Percentiles rank a stretch among this genome's conserved stretches.
Evolutionary conservation across 2,113 vertebrate species (phyloP).

Genomic region (Tragelaphus buxtoni): DNA sequence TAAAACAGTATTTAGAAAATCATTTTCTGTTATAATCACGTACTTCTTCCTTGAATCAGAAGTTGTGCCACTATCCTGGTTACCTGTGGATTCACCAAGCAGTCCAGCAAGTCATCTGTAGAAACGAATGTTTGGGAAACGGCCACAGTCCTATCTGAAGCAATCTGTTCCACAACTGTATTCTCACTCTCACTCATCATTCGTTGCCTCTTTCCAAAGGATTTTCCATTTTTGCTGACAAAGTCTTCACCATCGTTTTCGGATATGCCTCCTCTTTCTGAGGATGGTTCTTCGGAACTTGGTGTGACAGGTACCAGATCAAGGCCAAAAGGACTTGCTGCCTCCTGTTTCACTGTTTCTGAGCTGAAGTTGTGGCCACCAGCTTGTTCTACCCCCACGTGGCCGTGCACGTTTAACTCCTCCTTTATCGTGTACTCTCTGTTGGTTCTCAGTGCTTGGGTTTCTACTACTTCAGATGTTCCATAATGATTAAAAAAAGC

Average conservation of each 20-base stretch:
- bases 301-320: constrained; percentile 84
- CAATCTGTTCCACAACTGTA: background rate
- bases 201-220: constrained; percentile 34
- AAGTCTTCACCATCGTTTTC: background rate
- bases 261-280: background rate
- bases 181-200: constrained; percentile 12
- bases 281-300: constrained; percentile 1
- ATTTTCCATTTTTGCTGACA: constrained; percentile 37
- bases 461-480: background rate
- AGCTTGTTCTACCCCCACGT: constrained; percentile 35
- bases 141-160: background rate
- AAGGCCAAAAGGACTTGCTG: constrained; percentile 81
- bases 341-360: background rate
- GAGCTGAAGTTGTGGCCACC: background rate
- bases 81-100: constrained; percentile 90
- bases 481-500: constrained; percentile 74
- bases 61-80: constrained; percentile 85
- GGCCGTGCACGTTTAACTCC: constrained; percentile 68
- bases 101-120: constrained; percentile 92
- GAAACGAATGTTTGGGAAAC: constrained; percentile 75
- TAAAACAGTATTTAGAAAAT: constrained; percentile 1
- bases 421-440: constrained; percentile 40
- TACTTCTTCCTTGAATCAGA: constrained; percentile 81
- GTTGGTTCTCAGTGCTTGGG: background rate
- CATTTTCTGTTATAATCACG: constrained; percentile 36